These are phyloP conservation scores for Chaetura pelagica DNA, from an alignment of 2,113 vertebrate species.

Conservation along the genomic window DNA sequence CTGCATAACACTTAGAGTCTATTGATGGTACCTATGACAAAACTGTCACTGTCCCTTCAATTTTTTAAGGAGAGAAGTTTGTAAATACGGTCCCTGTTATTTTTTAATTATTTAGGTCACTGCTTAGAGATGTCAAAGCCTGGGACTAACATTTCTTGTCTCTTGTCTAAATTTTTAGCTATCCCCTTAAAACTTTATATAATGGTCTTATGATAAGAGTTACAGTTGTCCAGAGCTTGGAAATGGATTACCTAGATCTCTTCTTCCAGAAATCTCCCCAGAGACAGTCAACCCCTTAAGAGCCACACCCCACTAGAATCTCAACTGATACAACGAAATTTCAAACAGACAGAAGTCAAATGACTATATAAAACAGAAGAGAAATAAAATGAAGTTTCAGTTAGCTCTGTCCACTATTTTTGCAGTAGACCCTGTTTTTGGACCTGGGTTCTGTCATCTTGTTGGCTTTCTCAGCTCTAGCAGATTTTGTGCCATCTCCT, in stretches of 20 bases:
- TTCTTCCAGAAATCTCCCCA: background rate
- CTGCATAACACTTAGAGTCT: background rate
- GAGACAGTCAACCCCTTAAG: background rate
- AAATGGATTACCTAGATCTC: background rate
- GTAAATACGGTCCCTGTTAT: background rate
- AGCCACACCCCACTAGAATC: background rate
- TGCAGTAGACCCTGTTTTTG: background rate
- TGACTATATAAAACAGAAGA: background rate
- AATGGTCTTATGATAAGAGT: background rate
- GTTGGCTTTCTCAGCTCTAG: background rate
- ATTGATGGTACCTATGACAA: background rate
- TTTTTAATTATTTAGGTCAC: background rate
- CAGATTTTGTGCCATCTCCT: background rate
- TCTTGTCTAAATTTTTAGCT: background rate
- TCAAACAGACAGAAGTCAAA: background rate
- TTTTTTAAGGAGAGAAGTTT: background rate
- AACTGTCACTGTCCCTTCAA: background rate
- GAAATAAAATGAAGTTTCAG: background rate
- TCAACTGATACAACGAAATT: background rate
- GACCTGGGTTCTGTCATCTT: background rate
- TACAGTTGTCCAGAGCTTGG: background rate
- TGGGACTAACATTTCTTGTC: background rate
- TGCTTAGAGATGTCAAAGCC: background rate
- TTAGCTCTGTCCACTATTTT: background rate
- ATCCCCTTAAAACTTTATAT: background rate